Evolutionary conservation across 2,113 vertebrate genomes (phyloP), one percentile per base, ranked within the genome.

Genomic region (Misgurnus anguillicaudatus): DNA sequence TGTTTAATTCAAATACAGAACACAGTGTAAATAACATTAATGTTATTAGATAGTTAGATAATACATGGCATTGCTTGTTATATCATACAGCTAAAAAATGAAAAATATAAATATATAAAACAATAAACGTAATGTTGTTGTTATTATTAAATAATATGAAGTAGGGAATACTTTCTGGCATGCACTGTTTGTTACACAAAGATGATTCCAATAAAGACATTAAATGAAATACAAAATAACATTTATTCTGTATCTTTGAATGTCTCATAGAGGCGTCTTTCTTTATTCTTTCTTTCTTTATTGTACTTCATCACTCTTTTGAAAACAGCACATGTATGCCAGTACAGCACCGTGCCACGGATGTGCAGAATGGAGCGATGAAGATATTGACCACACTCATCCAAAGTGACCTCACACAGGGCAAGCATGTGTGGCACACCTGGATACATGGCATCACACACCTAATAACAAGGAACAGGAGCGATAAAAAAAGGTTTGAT

Each of bases 401-500:
- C 82, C 91, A 94, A 66, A 93, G 63, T 0, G 89, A 92, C 11
- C 90, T 87, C 45, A 93, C 71, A 38, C 92, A 92, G 13, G 94
- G 92, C 53, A 93, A 80, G 73, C 93, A 93, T 76, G 90, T 89
- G 69, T 91, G 87, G 63, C 91, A 93, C 65, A 94, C 86, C 85
- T 93, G 91, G 39, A 93, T 53, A 78, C 91, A 93, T 5, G 94
- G 93, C 74, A 92, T 89, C 82, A 94, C 83, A 81, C 92, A 93
- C 93, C 93, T 94, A 68, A 7, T n/a, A 17, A 48, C n/a, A 24
- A 82, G 21, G 7, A 19, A 58, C n/a, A 51, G 9, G 11, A 24
- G 17, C 11, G 65, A 4, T 21, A 61, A 51, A 31, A n/a, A 48
- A 51, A 9, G 19, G 51, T 55, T 55, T 64, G 41, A 48, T 36